Percentiles rank a stretch among this genome's conserved stretches.
These are phyloP conservation scores for Anastatus disparis DNA, from an alignment of 1,140 invertebrate species.

Conservation along the genomic window DNA sequence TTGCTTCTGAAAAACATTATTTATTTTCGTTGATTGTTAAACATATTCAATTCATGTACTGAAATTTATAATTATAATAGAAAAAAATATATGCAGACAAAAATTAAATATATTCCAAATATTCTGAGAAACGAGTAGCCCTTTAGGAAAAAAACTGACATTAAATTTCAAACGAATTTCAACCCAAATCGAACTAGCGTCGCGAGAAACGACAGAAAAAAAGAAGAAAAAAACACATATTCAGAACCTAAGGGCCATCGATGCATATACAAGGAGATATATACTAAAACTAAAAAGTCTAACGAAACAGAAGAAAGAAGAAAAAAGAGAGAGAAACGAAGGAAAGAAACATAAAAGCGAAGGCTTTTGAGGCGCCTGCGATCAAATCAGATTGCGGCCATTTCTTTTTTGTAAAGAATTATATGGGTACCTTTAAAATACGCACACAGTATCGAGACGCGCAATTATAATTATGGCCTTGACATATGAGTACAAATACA, in stretches of 20 bases:
- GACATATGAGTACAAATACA: conserved; percentile 26
- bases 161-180: conserved; percentile 7
- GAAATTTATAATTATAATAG: too few relatives aligned
- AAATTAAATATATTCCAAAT: too few relatives aligned
- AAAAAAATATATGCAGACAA: too few relatives aligned
- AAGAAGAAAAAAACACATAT: background rate
- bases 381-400: conserved; percentile 12
- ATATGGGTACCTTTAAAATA: too few relatives aligned
- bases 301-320: conserved; percentile 25
- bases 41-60: too few relatives aligned
- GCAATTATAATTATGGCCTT: conserved; percentile 36
- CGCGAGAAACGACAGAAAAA: conserved; percentile 29
- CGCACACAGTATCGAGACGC: too few relatives aligned
- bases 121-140: too few relatives aligned
- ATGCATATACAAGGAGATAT: conserved; percentile 29
- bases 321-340: conserved; percentile 26
- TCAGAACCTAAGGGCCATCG: conserved; percentile 9
- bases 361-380: conserved; percentile 23
- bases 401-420: too few relatives aligned
- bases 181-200: background rate
- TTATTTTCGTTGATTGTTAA: too few relatives aligned
- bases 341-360: conserved; percentile 27
- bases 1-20: too few relatives aligned
- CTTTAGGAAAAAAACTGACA: background rate
- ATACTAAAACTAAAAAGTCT: conserved; percentile 40